Conservation (phyloP, 2,797 vertebrate genomes). For the Chelmon rostratus region DNA sequence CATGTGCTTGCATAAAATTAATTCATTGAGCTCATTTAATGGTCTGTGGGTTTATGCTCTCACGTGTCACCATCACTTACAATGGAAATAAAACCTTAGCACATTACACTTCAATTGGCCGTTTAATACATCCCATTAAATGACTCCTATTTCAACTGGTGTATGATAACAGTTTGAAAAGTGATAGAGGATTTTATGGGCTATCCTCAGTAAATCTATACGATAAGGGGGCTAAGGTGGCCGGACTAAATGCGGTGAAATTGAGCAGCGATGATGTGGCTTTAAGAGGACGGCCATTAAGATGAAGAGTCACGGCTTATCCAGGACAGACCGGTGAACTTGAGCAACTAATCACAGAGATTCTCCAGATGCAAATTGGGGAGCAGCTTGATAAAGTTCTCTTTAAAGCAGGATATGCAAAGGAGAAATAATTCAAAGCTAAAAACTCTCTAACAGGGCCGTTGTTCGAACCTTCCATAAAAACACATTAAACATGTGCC, state of each 20-base stretch:
- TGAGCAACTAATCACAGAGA: not conserved
- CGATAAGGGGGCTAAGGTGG: conserved; percentile 49
- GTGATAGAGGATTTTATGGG: conserved; percentile 77
- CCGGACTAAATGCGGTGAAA: conserved; percentile 53
- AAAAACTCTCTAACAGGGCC: not conserved
- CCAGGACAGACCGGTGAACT: conserved; percentile 9
- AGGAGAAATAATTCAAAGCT: not conserved
- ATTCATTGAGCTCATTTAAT: conserved; percentile 77
- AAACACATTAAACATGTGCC: not conserved
- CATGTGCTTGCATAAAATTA: conserved; percentile 66
- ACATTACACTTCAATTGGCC: conserved; percentile 83
- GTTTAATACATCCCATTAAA: conserved; percentile 79
- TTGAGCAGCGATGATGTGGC: conserved; percentile 34
- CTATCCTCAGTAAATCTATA: conserved; percentile 79
- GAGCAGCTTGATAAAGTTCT: not conserved
- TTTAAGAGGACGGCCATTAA: conserved; percentile 5
- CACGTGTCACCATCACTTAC: conserved; percentile 77
- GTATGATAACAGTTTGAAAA: conserved; percentile 80
- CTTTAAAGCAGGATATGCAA: not conserved
- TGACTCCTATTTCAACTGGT: conserved; percentile 72
- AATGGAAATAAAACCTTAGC: conserved; percentile 75
- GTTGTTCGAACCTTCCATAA: not conserved
- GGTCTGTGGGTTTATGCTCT: conserved; percentile 78
- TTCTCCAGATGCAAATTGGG: not conserved
- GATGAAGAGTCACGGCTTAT: conserved; percentile 13